Evolutionary conservation across 2,113 vertebrate species (phyloP), one percentile per base, ranked within the genome.

Genomic region (Rhizomys pruinosus): DNA sequence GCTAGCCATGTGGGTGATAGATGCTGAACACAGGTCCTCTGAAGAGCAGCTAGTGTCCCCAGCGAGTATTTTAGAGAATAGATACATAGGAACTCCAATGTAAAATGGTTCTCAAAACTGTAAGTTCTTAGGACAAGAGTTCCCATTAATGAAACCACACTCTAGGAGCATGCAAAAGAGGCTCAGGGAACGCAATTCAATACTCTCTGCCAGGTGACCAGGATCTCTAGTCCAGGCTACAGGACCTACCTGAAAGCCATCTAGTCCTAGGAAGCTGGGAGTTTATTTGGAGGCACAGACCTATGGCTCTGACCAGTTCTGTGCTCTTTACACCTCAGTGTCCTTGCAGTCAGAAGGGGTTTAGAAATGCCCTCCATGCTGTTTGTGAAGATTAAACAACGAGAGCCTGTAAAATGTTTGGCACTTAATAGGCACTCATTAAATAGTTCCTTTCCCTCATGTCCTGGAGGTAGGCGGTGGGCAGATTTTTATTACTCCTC

Each of bases 331-430:
- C 15, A 74, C 42, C 29, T 25, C 32, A 42, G 7, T 69, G 92
- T 81, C 37, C 17, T 89, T 91, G 69, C 3, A 57, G 66, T 57
- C 19, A 86, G 42, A 39, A 64, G 34, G 64, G n/a, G 42, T 79
- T 66, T 76, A 37, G 61, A 97, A 94, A 94, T 66, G 55, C 37
- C 27, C 44, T 73, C 57, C 76, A 78, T 91, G 64, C 0, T 52
- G 57, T 91, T 93, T 87, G 87, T 77, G 57, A 87, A 90, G 77
- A 91, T 91, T 63, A 84, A 94, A 91, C 74, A 91, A 47, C 55
- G 39, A n/a, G 19, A 85, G n/a, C 74, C 55, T 87, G 7, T 86
- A 89, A 95, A 94, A 61, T 89, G 52, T 42, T 80, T 80, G 64
- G 74, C 59, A 68, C 57, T 68, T 86, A 72, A 72, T 22, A 84